Base-by-base conservation (phyloP, 2,888 invertebrate genomes). In the Macropis europaea region DNA sequence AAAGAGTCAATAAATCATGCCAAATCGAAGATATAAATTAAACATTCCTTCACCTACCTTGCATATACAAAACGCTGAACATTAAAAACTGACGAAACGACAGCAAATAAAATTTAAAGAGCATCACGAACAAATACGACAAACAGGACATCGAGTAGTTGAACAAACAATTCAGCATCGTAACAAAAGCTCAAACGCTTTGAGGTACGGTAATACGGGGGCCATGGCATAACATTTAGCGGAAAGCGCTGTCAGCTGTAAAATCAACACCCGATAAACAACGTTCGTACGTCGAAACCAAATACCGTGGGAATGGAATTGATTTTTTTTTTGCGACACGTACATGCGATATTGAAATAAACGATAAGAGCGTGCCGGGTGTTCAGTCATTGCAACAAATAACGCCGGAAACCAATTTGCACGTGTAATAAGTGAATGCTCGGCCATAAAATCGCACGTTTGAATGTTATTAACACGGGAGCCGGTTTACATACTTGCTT, bases 1-100 rank as follows among this genome's bases (percentile, higher is more conserved):
- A 11, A 24, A 22, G 24, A 38, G 28, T 47, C 28, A 64, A n/a
- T 30, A 40, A 36, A 40, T 57, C 60, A 47, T 56, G 57, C 57
- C n/a, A 57, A 47, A 34, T 42, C 43, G 45, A 5, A 32, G 45
- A 66, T 19, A 32, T 6, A 52, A 52, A 52, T 32, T 30, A 56
- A 19, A 45, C 9, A 15, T 54, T 40, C 11, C 22, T 17, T 7
- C n/a, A 17, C 9, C 36, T 19, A 7, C 32, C 6, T 9, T 43
- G 7, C 13, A 11, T 3, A 19, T 38, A 66, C 38, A n/a, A 24
- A 30, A 50, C 42, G 26, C 15, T 13, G 26, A n/a, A 4, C 38
- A 26, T 30, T 42, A 5, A 45, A 42, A 64, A 50, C 17, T 34
- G n/a, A 30, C 36, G 34, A n/a, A 22, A 30, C 3, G 36, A 1